Percentiles rank a stretch among this genome's conserved stretches.
Evolutionary conservation across 2,888 invertebrate species (phyloP).

Genomic region (Hemicrepidius hirtus): DNA sequence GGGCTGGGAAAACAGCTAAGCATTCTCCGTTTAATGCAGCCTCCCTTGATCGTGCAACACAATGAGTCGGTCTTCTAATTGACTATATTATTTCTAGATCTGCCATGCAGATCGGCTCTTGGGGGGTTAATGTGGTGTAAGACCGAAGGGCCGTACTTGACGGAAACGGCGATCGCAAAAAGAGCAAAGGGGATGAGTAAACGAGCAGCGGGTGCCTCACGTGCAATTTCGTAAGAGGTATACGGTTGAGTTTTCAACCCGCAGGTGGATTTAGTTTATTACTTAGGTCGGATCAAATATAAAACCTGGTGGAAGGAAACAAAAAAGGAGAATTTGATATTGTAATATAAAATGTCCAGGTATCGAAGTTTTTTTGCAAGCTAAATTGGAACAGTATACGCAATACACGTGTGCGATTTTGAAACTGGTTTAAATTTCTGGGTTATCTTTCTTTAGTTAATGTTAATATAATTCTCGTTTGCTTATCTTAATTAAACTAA

Average conservation of each 20-base stretch:
- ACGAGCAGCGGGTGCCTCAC: neutral
- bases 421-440: neutral
- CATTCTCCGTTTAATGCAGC: conserved; percentile 27
- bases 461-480: neutral
- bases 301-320: conserved; percentile 4
- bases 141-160: conserved; percentile 2
- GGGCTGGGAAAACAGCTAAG: conserved; percentile 39
- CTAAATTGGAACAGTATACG: neutral
- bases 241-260: conserved; percentile 1
- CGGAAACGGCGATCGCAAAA: conserved; percentile 21
- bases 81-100: conserved; percentile 49
- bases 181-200: conserved; percentile 21
- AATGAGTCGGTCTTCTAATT: conserved; percentile 50
- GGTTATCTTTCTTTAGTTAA: conserved; percentile 13
- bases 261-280: conserved; percentile 23
- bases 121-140: conserved; percentile 24
- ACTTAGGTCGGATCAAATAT: neutral
- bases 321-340: conserved; percentile 18
- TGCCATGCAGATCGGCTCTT: conserved; percentile 26
- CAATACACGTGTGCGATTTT: neutral
- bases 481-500: conserved; percentile 28
- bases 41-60: conserved; percentile 48
- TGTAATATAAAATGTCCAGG: conserved; percentile 9
- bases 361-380: neutral
- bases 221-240: conserved; percentile 1